These are phyloP conservation scores for Gymnoscelis rufifasciata DNA, from an alignment of 2,888 invertebrate genomes.

Conservation along the genomic window DNA sequence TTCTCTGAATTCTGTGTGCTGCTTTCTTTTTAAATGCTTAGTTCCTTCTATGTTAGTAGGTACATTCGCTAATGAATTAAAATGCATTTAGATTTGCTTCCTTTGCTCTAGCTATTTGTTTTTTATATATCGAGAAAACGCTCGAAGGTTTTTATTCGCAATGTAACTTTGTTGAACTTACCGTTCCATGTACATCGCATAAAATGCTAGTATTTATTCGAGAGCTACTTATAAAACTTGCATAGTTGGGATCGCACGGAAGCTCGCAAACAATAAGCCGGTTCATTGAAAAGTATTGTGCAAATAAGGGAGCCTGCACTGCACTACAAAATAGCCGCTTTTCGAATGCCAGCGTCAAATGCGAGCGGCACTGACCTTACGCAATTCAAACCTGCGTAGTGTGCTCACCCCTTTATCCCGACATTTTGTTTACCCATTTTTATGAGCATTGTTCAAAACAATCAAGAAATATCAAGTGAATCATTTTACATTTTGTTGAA, in stretches of 20 bases:
- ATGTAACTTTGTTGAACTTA: slow-evolving; percentile 7
- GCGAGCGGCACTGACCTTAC: slow-evolving; percentile 49
- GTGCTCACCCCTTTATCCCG: slow-evolving; percentile 20
- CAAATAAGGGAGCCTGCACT: slow-evolving; percentile 57
- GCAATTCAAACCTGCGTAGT: slow-evolving; percentile 36
- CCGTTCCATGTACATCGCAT: slow-evolving; percentile 8
- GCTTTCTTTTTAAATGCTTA: slow-evolving; percentile 25
- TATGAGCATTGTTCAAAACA: slow-evolving; percentile 7
- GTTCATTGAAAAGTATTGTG: slow-evolving; percentile 68
- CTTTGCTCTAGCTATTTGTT: slow-evolving; percentile 6
- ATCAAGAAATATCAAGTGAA: slow-evolving; percentile 7
- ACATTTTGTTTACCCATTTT: slow-evolving; percentile 17
- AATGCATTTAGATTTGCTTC: slow-evolving; percentile 10
- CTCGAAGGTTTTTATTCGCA: slow-evolving; percentile 4
- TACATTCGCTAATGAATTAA: slow-evolving; percentile 15
- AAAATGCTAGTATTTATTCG: slow-evolving; percentile 16
- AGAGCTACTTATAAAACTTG: slow-evolving; percentile 21
- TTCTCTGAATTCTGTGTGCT: slow-evolving; percentile 34
- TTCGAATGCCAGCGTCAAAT: slow-evolving; percentile 45
- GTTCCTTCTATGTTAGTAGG: slow-evolving; percentile 9
- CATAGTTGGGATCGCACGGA: slow-evolving; percentile 31
- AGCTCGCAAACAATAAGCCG: slow-evolving; percentile 53
- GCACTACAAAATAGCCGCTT: slow-evolving; percentile 53
- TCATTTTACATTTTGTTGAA: not conserved
- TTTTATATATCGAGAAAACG: slow-evolving; percentile 7